A percentile compares a stretch with the other conserved stretches of the same genome.
Conservation (phyloP, 2,888 invertebrate genomes). For the Stenoptilia bipunctidactyla region DNA sequence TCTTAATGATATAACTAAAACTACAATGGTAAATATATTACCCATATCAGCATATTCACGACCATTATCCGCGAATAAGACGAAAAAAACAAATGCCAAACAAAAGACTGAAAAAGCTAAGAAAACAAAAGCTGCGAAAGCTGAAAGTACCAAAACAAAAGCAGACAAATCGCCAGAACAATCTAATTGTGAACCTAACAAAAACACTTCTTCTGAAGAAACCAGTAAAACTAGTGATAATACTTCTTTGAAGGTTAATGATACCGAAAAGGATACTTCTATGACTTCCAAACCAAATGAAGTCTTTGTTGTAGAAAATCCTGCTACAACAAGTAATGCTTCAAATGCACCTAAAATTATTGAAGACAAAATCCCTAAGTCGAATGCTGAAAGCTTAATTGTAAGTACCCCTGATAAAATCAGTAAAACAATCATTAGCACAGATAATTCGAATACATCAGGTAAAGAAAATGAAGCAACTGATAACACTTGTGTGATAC, state of each 20-base stretch:
- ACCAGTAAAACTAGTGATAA: conserved; percentile 7
- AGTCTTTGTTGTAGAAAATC: conserved; percentile 2
- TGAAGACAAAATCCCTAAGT: not conserved
- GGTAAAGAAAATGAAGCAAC: conserved; percentile 16
- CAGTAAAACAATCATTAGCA: not conserved
- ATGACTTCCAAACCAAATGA: conserved; percentile 6
- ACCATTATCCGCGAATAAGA: conserved; percentile 45
- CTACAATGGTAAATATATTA: conserved; percentile 62
- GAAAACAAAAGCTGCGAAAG: conserved; percentile 15
- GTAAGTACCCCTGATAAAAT: not conserved
- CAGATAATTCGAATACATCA: conserved; percentile 4
- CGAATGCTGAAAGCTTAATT: not conserved
- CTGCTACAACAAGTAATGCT: not conserved
- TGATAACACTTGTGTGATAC: conserved; percentile 14
- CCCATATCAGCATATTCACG: conserved; percentile 63
- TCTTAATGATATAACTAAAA: conserved; percentile 51
- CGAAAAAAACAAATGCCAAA: conserved; percentile 37
- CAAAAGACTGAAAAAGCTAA: conserved; percentile 26
- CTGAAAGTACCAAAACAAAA: conserved; percentile 1
- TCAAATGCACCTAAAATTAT: not conserved
- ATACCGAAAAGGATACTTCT: not conserved
- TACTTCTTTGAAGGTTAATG: conserved; percentile 12
- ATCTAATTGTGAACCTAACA: conserved; percentile 12
- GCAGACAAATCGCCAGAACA: conserved; percentile 4
- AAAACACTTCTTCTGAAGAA: conserved; percentile 6